Conservation (phyloP, 2,113 vertebrate genomes). For the Albula goreensis region DNA sequence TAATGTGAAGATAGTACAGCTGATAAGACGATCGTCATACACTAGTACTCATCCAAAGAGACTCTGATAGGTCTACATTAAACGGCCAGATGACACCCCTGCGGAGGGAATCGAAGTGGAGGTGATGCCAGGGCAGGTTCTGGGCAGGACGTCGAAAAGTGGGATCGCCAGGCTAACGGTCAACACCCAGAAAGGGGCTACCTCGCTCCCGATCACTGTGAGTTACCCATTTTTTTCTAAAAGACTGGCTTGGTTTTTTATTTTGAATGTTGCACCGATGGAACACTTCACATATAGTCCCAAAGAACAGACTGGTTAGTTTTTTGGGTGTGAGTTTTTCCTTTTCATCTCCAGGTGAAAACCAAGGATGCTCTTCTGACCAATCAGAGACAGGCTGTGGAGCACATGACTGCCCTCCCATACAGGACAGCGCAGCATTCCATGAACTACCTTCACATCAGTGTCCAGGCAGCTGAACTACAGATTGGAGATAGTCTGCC, state of each 20-base stretch:
- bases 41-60: neutral
- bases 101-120: constrained; percentile 53
- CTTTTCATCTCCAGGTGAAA: constrained; percentile 54
- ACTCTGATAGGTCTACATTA: constrained; percentile 64
- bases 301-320: neutral
- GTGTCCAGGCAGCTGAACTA: constrained; percentile 38
- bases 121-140: neutral
- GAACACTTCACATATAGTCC: no score
- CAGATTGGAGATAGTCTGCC: constrained; percentile 47
- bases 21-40: neutral
- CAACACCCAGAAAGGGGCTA: constrained; percentile 55
- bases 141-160: constrained; percentile 30
- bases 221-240: neutral
- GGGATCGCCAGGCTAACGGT: constrained; percentile 62
- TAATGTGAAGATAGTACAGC: neutral
- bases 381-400: constrained; percentile 51
- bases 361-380: constrained; percentile 35
- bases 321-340: neutral
- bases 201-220: neutral
- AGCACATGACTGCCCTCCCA: constrained; percentile 51
- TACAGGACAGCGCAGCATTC: constrained; percentile 50
- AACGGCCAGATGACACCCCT: constrained; percentile 70
- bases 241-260: no score
- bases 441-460: constrained; percentile 69
- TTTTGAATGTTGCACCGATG: no score